Base-by-base conservation (phyloP, 2,888 invertebrate genomes). In the Smittia aterrima region DNA sequence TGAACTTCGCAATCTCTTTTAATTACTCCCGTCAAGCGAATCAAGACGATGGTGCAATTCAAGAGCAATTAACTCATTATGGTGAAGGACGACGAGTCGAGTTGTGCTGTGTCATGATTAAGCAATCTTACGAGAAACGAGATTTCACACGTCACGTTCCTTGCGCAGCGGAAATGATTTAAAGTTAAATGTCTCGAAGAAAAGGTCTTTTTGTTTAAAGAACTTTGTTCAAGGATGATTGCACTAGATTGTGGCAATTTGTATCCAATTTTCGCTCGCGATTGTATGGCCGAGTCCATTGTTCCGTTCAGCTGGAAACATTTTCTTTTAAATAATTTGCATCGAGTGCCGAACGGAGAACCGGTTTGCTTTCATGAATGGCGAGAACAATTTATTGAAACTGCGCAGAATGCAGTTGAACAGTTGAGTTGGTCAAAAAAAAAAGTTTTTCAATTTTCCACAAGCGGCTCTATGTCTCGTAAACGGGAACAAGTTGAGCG, bases 151-250 rank as follows among this genome's bases (percentile, higher is more conserved):
- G 16, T 47, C 47, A 38, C 38, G 38, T 38, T 38, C 38, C 11
- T 38, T 38, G 13, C 47, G 47, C 47, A 47, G 47, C 47, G 47
- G 47, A 47, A 47, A 11, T 16, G 47, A 47, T 11, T 47, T 4
- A 38, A 47, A n/a, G 47, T 16, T 16, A 22, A 58, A 58, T 22
- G 22, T 18, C 58, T 58, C 58, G 58, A 20, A 18, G 58, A 22
- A 58, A 3, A 6, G 47, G n/a, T n/a, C n/a, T n/a, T n/a, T 47
- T 16, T 47, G 7, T 47, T 11, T 2, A 47, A 32, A 32, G 47
- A 58, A 22, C 47, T n/a, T 47, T 11, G n/a, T 58, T 58, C 58
- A 58, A 58, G 58, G 58, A 58, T 58, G 58, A 58, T 22, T 58
- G 58, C 2, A 47, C 38, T 11, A 11, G 38, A 38, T 4, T 7